Base-by-base conservation (phyloP, 2,797 vertebrate species). In the Myripristis murdjan region DNA sequence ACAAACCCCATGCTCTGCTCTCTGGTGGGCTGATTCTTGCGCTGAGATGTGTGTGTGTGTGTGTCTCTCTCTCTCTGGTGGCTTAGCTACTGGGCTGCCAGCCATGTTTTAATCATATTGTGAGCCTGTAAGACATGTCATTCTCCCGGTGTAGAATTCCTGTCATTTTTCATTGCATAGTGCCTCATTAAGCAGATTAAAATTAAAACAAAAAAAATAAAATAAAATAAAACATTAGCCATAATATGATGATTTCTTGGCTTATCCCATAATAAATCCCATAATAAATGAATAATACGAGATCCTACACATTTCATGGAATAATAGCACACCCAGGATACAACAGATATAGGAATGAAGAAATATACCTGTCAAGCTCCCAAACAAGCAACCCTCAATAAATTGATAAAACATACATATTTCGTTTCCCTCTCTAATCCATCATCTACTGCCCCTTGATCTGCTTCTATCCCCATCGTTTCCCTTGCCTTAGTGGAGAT, bases 401-500 rank as follows among this genome's bases (percentile, higher is more conserved):
- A 10, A 35, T 35, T 35, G 1, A 35, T 1, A 39, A 12, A 10
- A 44, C 28, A 33, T 10, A n/a, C 33, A 6, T 11, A 4, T 35
- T 28, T 33, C 28, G 35, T 33, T 10, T 18, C 15, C 18, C 20
- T 18, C 4, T 23, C 12, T 23, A 18, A 47, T 23, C 4, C 14
- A 58, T 23, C 37, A 11, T 23, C 33, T 41, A 1, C 22, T 22
- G 18, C 28, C 22, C 10, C 12, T 20, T 20, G 1, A 2, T 60
- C 28, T 26, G 15, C 22, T 44, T 37, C 15, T 26, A 22, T 35
- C 11, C n/a, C 1, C 35, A 22, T 35, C 6, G 37, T 56, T 5
- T 5, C 60, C 1, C 87, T 83, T 84, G 94, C 96, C 96, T 97
- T 96, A 18, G 93, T 92, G 41, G 96, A 97, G 75, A 95, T 93